Evolutionary conservation across 1,140 invertebrate genomes (phyloP), one percentile per base, ranked within the genome.

Genomic region (Orchestia grillus): DNA sequence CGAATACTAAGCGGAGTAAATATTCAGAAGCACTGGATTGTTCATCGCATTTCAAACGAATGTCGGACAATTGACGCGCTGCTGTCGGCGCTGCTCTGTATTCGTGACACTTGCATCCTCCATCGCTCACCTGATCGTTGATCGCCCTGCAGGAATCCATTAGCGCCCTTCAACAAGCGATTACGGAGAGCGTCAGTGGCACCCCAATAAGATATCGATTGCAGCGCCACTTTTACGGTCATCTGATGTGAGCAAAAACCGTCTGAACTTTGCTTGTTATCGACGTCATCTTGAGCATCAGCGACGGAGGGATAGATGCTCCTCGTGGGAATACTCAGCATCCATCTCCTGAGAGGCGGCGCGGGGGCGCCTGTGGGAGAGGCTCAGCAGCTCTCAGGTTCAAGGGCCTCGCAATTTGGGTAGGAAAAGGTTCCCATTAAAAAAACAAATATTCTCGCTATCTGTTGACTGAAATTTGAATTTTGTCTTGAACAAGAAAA

Each of bases 191-290:
- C 92, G 92, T 44, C 44, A 94, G 43, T 45, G 43, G 92, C 92
- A 44, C 44, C 40, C 44, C 92, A 94, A 94, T 94, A 94, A 94
- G 92, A 44, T 94, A 94, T 94, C 92, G 92, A 94, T 94, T 94
- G 92, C 92, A 94, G 44, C 11, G 92, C 6, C 92, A 44, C 43
- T 94, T 94, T 45, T 45, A 94, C 43, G 92, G 92, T 94, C 43
- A 94, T 94, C 92, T 94, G 92, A 94, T 94, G 92, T 45, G 92
- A 94, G 92, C 43, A 94, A 94, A 90, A 94, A 94, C 92, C 92
- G 36, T 47, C 92, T 94, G 44, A 94, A 94, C 92, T 94, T 94
- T 94, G 92, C 92, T 94, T 94, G 92, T 94, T 94, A 94, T 94
- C 92, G 43, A 94, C 92, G 92, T 94, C 92, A 94, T 94, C 92